These are phyloP conservation scores for Andrena praecox DNA, from an alignment of 2,888 invertebrate genomes.

Conservation along the genomic window DNA sequence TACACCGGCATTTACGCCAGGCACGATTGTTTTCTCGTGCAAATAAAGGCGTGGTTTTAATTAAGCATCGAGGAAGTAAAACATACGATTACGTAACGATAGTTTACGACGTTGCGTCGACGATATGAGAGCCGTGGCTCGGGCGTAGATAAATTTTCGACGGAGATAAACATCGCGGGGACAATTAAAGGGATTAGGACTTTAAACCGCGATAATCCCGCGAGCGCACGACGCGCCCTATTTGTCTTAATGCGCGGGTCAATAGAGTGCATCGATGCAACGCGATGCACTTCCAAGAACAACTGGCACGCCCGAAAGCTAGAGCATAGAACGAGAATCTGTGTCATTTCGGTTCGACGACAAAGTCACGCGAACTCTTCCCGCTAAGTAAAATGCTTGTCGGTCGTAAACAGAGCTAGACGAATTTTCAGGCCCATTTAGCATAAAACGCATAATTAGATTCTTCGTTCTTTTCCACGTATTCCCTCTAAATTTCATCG, in stretches of 20 bases:
- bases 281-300: background rate
- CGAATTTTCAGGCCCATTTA: background rate
- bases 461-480: too few species aligned
- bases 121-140: background rate
- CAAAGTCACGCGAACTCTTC: constrained; percentile 14
- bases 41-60: constrained; percentile 70
- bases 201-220: background rate
- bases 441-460: too few species aligned
- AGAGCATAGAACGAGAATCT: background rate
- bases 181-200: constrained; percentile 21
- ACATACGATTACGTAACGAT: constrained; percentile 29
- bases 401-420: background rate
- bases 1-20: constrained; percentile 50
- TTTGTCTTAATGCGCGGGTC: background rate
- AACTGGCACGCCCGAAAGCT: background rate
- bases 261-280: constrained; percentile 6
- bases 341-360: constrained; percentile 16
- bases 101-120: constrained; percentile 4
- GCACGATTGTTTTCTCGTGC: constrained; percentile 55
- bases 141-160: background rate
- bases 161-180: constrained; percentile 8
- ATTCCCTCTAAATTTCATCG: too few species aligned
- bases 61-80: constrained; percentile 44
- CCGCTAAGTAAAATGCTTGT: background rate
- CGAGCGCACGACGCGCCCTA: background rate